Conservation (phyloP, 2,797 vertebrate genomes). For the Schizothorax lantsangensis region DNA sequence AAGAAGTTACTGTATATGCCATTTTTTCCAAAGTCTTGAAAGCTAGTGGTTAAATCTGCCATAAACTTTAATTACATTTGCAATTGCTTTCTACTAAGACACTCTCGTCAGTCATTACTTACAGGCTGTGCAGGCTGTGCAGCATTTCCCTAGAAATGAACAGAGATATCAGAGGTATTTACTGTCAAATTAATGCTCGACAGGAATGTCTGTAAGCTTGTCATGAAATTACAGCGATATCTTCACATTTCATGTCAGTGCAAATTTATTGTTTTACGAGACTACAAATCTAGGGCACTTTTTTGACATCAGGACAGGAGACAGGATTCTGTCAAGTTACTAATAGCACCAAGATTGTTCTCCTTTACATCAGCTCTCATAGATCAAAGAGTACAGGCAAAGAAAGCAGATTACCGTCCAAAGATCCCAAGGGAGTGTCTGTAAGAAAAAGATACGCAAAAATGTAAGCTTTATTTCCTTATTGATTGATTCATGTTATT, state of each 20-base stretch:
- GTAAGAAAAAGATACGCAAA: constrained; percentile 58
- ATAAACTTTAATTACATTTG: constrained; percentile 28
- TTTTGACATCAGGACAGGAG: background rate
- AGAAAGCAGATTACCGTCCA: constrained; percentile 87
- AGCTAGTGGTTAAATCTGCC: background rate
- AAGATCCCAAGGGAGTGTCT: constrained; percentile 96
- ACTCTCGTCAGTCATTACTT: constrained; percentile 71
- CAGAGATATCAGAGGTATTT: constrained; percentile 28
- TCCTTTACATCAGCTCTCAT: background rate
- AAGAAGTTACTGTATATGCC: background rate
- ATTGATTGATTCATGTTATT: background rate
- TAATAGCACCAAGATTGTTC: background rate
- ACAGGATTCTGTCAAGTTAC: background rate
- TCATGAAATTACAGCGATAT: background rate
- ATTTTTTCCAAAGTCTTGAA: background rate
- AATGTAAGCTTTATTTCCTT: background rate
- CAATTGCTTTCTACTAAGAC: background rate
- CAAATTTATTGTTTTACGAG: background rate
- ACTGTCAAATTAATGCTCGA: constrained; percentile 27
- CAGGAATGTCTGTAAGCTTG: background rate
- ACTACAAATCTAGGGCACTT: constrained; percentile 9
- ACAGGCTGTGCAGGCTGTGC: constrained; percentile 85
- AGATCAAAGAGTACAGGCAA: background rate
- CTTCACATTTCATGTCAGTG: background rate
- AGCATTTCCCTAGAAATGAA: constrained; percentile 79